These are phyloP conservation scores for Epinephelus fuscoguttatus DNA, from an alignment of 2,113 vertebrate species.

Conservation along the genomic window DNA sequence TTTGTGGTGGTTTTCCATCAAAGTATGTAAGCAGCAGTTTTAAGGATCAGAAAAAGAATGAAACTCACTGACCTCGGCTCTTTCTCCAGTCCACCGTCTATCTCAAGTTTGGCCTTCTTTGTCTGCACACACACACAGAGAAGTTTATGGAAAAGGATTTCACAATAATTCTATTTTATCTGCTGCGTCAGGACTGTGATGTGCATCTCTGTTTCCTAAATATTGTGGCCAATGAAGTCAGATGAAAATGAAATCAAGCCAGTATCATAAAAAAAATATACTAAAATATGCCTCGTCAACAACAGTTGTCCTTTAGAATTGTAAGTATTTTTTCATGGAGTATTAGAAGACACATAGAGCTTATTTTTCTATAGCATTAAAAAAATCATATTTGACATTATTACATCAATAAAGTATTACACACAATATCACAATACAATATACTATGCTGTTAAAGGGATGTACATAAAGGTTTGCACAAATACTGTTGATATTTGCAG, in stretches of 20 bases:
- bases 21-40: not conserved
- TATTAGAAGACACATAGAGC: not conserved
- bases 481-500: not conserved
- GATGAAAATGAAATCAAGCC: not conserved
- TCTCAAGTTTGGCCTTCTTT: constrained; percentile 84
- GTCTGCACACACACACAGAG: constrained; percentile 63
- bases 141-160: not conserved
- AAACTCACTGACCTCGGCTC: constrained; percentile 71
- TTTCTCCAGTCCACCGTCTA: constrained; percentile 68
- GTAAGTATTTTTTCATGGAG: not conserved
- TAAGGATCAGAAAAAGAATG: not conserved
- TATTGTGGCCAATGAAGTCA: not conserved
- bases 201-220: not conserved
- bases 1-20: not conserved
- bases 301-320: not conserved
- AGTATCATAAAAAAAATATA: not conserved
- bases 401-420: not conserved
- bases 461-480: not conserved
- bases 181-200: not conserved
- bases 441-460: not conserved
- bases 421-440: not conserved
- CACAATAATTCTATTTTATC: no score
- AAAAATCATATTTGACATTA: not conserved
- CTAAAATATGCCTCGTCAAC: no score
- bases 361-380: not conserved